These are phyloP conservation scores for Lithobates sylvaticus DNA, from an alignment of 2,797 vertebrate species.

Conservation along the genomic window DNA sequence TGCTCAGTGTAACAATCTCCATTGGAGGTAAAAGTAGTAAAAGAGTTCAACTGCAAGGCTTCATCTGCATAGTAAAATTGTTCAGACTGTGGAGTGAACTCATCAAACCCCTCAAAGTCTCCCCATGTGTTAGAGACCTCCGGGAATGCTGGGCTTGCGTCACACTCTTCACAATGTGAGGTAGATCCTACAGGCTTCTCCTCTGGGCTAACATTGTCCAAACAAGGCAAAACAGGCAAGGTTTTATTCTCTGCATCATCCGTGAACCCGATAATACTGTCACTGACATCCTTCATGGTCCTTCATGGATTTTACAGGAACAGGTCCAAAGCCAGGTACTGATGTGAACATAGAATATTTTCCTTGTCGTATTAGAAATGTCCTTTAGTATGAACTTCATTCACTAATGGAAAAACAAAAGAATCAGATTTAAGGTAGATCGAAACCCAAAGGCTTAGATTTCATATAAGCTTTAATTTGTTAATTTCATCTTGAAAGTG, in stretches of 20 bases:
- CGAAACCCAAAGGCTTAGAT: too few species aligned
- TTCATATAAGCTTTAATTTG: too few species aligned
- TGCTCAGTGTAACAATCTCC: neutral
- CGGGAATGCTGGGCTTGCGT: neutral
- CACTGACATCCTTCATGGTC: constrained; percentile 46
- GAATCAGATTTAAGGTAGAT: too few species aligned
- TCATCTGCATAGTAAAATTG: constrained; percentile 32
- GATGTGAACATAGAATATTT: too few species aligned
- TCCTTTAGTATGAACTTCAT: neutral
- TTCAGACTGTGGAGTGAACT: constrained; percentile 56
- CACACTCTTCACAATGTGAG: neutral
- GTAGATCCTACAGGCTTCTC: neutral
- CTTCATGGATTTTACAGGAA: neutral
- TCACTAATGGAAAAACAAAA: neutral
- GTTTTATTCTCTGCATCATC: neutral
- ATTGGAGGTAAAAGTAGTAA: neutral
- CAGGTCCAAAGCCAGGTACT: neutral
- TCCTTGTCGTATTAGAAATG: neutral
- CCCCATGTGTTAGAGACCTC: constrained; percentile 72
- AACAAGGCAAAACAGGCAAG: neutral
- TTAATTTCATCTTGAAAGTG: too few species aligned
- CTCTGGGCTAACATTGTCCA: neutral
- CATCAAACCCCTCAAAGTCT: constrained; percentile 74
- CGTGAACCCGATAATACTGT: neutral
- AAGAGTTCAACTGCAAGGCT: neutral